These are phyloP conservation scores for Melieria picta DNA, from an alignment of 2,888 invertebrate genomes.

Conservation along the genomic window DNA sequence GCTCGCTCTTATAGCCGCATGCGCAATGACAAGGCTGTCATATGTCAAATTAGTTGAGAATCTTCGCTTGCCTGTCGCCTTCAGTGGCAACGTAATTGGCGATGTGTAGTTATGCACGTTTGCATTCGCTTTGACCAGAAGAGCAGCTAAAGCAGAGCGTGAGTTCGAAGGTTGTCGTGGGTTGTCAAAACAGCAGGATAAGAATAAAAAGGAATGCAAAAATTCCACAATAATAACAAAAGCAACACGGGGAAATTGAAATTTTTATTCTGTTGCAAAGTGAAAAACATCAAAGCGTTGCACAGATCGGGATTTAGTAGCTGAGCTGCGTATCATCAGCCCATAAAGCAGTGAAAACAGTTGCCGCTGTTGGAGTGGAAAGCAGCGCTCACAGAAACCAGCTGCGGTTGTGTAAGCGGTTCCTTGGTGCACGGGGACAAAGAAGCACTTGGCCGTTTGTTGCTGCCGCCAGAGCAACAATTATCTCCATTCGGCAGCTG, in stretches of 20 bases:
- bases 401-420: too few species aligned
- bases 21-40: too few species aligned
- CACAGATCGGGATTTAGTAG: conserved; percentile 83
- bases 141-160: background rate
- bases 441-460: too few species aligned
- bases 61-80: background rate
- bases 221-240: conserved; percentile 1
- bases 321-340: conserved; percentile 81
- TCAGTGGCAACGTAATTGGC: background rate
- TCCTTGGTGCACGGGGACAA: too few species aligned
- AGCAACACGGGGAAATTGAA: background rate
- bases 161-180: background rate
- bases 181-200: background rate
- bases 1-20: too few species aligned
- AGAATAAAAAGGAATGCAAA: conserved; percentile 12
- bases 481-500: too few species aligned
- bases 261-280: background rate
- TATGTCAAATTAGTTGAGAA: background rate
- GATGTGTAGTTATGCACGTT: conserved; percentile 12
- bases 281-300: conserved; percentile 31
- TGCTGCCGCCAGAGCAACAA: too few species aligned
- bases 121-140: conserved; percentile 4
- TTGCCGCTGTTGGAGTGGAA: too few species aligned
- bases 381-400: too few species aligned
- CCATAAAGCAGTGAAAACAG: conserved; percentile 79